Evolutionary conservation across 1,140 invertebrate species (phyloP), one percentile per base, ranked within the genome.

Genomic region (Epicauta chinensis): DNA sequence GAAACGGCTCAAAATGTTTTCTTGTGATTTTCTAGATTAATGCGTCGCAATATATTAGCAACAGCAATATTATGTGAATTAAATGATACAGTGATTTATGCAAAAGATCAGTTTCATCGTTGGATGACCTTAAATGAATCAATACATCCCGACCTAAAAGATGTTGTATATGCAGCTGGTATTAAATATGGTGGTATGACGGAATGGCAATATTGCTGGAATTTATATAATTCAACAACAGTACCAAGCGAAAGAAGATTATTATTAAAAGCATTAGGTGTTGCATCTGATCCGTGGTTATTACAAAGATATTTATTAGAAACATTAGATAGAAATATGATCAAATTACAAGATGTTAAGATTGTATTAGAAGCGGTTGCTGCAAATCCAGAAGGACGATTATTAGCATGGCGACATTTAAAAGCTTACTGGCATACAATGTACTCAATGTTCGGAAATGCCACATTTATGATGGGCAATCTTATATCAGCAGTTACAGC

Each of bases 171-270:
- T 61, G 78, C 79, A 15, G 82, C 86, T 34, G 89, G 86, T 66
- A 73, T 83, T 9, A 78, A 78, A 58, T 82, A 83, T 59, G 87
- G 87, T 0, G 78, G 78, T 0, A 77, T 81, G 43, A 68, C 73
- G 7, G 87, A 88, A 60, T 92, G 89, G 89, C 75, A 82, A 35
- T 77, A 81, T 64, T 87, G 84, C 55, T 90, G 85, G 82, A 67
- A 80, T 10, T 75, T 75, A 35, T 90, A 86, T 65, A 79, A 81
- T 49, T 77, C 75, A 14, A 81, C 81, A n/a, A 74, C 73, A 40
- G 73, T 83, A 23, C 77, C 83, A 1, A 85, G 79, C 56, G 86
- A 90, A 62, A 79, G 81, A 48, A 75, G 74, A 56, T 68, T 86
- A 6, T 74, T 89, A 52, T 71, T 89, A 0, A 77, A 79, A 59